Evolutionary conservation across 2,888 invertebrate genomes (phyloP).

Genomic region (Agrochola macilenta): DNA sequence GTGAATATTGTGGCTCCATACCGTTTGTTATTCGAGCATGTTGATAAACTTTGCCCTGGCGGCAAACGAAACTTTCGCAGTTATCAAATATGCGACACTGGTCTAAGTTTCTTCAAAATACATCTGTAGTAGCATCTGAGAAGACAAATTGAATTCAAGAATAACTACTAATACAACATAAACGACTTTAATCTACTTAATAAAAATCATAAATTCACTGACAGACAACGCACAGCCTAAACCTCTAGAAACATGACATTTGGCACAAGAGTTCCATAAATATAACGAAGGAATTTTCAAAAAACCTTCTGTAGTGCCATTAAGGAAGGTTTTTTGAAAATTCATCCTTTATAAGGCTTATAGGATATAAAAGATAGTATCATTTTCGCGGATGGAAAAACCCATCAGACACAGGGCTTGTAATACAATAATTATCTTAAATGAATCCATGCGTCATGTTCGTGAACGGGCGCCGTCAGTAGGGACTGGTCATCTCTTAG

Average conservation of each 20-base stretch:
- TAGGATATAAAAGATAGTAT: neutral
- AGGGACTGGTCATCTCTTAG: no score
- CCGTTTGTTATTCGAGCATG: slow-evolving; percentile 39
- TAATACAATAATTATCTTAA: neutral
- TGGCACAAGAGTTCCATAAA: neutral
- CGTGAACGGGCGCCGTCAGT: no score
- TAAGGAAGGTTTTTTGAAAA: neutral
- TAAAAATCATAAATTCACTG: neutral
- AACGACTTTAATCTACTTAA: neutral
- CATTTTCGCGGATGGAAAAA: neutral
- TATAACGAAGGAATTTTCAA: no score
- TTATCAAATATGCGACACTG: slow-evolving; percentile 41
- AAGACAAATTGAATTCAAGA: neutral
- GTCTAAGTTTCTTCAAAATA: slow-evolving; percentile 8
- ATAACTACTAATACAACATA: neutral
- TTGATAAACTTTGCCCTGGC: slow-evolving; percentile 53
- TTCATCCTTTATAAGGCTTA: neutral
- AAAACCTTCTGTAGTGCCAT: no score
- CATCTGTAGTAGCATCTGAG: neutral
- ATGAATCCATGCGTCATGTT: no score
- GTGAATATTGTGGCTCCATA: slow-evolving; percentile 18
- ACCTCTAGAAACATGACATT: neutral
- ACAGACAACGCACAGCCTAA: neutral
- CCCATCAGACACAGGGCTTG: neutral
- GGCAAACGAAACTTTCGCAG: slow-evolving; percentile 32